Evolutionary conservation across 1,140 invertebrate species (phyloP), one percentile per base, ranked within the genome.

Genomic region (Cotesia vestalis): DNA sequence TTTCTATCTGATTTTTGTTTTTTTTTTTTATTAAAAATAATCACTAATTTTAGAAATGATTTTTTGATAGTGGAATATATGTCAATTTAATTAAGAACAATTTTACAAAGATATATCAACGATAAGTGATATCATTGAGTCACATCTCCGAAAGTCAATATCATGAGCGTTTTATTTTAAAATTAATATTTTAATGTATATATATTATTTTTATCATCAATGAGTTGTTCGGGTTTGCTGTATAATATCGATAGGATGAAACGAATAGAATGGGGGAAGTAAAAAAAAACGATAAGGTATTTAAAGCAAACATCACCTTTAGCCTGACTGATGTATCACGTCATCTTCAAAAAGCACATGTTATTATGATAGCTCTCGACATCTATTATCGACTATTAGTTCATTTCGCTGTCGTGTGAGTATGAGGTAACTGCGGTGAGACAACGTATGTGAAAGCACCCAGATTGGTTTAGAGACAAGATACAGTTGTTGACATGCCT

Each of bases 401-500:
- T 75, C 64, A 66, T 76, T 72, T 67, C 66, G 55, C 34, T 40
- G 62, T 4, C 35, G 40, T 6, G 40, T 46, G 5, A 46, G 40
- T 6, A 11, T 46, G 5, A 46, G 40, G 40, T 46, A 46, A 46
- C 40, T 46, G 11, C 4, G 40, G 14, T 59, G 60, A 38, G 52
- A 66, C 62, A 55, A 11, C 68, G 66, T 61, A 64, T 69, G 71
- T 68, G 73, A 75, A 69, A 5, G 6, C 38, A 46, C 6, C 77
- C 75, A 81, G 78, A 80, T 78, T 81, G 77, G 66, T 61, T 73
- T 57, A 57, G 9, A 53, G 53, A 57, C 27, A 53, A 66, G 66
- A 66, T 79, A 82, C 77, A 81, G 64, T 72, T 81, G 76, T 82
- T 81, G 78, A 82, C 81, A 78, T 73, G 77, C 71, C 76, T 81